phyloP scores from a whole-genome alignment of 2,888 invertebrate genomes.

The Melolontha melolontha region DNA sequence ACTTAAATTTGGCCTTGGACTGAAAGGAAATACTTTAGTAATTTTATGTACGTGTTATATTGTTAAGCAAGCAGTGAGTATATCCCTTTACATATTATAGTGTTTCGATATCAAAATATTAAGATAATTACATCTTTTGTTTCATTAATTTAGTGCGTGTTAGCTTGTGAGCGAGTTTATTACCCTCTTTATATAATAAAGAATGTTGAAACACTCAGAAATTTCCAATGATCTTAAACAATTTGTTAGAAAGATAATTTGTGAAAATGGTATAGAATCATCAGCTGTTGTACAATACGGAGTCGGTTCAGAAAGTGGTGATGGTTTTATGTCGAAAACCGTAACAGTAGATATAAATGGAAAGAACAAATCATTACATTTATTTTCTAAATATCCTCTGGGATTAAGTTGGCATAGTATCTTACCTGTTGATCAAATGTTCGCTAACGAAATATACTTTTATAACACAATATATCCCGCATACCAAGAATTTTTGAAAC shows the following conservation, averaged over 20 bases:
- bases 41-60: too few species aligned
- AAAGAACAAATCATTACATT: constrained; percentile 14
- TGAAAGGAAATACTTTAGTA: too few species aligned
- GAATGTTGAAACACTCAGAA: neutral
- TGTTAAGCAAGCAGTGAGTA: too few species aligned
- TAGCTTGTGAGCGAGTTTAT: too few species aligned
- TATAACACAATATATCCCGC: constrained; percentile 22
- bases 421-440: neutral
- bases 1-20: too few species aligned
- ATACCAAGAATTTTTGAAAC: constrained; percentile 22
- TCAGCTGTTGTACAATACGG: constrained; percentile 11
- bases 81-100: too few species aligned
- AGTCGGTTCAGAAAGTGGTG: constrained; percentile 33
- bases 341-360: constrained; percentile 11
- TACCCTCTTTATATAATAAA: too few species aligned
- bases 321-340: constrained; percentile 36
- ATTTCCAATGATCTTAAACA: neutral
- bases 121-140: too few species aligned
- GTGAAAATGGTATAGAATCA: neutral
- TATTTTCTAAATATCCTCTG: constrained; percentile 34
- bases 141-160: too few species aligned
- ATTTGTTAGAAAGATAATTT: constrained; percentile 20
- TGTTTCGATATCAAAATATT: too few species aligned
- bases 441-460: constrained; percentile 22
- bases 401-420: too few species aligned